These are phyloP conservation scores for Xiphias gladius DNA, from an alignment of 2,113 vertebrate genomes.

Conservation along the genomic window DNA sequence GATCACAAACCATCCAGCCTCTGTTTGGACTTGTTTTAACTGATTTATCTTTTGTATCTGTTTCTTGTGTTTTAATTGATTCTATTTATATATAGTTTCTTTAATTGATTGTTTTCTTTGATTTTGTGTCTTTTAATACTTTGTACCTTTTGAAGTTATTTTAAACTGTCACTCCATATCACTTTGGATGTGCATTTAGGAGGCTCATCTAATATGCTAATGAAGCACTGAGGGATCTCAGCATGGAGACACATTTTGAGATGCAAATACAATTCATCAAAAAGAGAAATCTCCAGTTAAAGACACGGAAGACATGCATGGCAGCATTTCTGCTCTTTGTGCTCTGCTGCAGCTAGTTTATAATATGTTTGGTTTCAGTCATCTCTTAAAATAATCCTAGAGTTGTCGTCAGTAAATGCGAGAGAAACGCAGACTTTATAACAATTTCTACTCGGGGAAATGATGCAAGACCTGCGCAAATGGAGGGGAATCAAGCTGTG, in stretches of 20 bases:
- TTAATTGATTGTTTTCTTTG: no score
- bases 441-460: slow-evolving; percentile 19
- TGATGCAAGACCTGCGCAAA: slow-evolving; percentile 15
- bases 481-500: slow-evolving; percentile 5
- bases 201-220: slow-evolving; percentile 8
- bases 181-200: slow-evolving; percentile 14
- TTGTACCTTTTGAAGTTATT: no score
- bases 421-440: neutral
- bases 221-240: slow-evolving; percentile 15
- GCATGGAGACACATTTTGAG: slow-evolving; percentile 15
- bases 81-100: no score
- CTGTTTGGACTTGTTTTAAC: no score
- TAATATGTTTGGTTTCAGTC: neutral
- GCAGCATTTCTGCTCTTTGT: neutral
- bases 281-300: slow-evolving; percentile 23
- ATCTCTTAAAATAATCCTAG: neutral
- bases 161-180: no score
- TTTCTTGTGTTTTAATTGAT: no score
- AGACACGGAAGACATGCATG: neutral
- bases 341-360: neutral
- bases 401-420: slow-evolving; percentile 19
- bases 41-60: no score
- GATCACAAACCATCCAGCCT: no score
- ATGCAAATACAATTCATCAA: slow-evolving; percentile 17
- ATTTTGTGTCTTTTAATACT: no score